These are phyloP conservation scores for Telenomus remus DNA, from an alignment of 1,140 invertebrate species.

Conservation along the genomic window DNA sequence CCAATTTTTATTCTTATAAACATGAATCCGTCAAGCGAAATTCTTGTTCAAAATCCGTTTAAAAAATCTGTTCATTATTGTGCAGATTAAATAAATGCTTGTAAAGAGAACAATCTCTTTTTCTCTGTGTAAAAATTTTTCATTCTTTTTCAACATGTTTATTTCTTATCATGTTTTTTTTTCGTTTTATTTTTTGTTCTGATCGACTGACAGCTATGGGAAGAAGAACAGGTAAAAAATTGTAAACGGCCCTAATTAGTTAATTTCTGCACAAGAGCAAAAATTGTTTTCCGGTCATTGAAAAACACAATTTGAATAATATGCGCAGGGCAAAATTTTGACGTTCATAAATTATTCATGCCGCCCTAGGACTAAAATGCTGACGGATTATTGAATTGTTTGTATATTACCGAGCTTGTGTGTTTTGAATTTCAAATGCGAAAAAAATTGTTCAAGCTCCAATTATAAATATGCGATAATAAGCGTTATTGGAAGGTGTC, in stretches of 20 bases:
- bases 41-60: too few relatives aligned
- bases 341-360: conserved; percentile 49
- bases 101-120: too few relatives aligned
- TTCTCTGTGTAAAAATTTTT: too few relatives aligned
- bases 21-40: too few relatives aligned
- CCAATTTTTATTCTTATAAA: too few relatives aligned
- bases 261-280: conserved; percentile 14
- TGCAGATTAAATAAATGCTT: too few relatives aligned
- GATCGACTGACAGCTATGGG: too few relatives aligned
- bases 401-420: conserved; percentile 24
- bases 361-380: conserved; percentile 19
- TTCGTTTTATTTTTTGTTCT: too few relatives aligned
- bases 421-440: conserved; percentile 50
- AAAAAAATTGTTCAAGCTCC: conserved; percentile 11
- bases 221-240: too few relatives aligned
- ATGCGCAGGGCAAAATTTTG: conserved; percentile 16
- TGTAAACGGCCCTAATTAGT: conserved; percentile 1
- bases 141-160: too few relatives aligned
- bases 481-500: conserved; percentile 32
- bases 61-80: too few relatives aligned
- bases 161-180: too few relatives aligned
- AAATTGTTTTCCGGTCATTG: conserved; percentile 40
- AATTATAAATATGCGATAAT: conserved; percentile 47
- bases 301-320: conserved; percentile 34
- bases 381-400: conserved; percentile 50